Conservation (phyloP, 2,113 vertebrate genomes). For the Oreochromis niloticus region DNA sequence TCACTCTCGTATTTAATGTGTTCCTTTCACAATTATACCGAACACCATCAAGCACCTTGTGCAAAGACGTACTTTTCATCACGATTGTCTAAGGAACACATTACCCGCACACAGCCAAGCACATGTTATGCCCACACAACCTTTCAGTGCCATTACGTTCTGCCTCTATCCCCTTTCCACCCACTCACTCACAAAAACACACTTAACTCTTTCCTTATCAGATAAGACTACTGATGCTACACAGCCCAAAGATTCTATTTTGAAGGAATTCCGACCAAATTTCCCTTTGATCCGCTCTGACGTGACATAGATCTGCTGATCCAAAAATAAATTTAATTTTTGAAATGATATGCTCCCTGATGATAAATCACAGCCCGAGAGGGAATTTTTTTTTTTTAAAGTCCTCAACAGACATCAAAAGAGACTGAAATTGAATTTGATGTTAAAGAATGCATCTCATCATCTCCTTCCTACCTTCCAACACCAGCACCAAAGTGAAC, state of each 20-base stretch:
- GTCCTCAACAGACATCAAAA: neutral
- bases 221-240: neutral
- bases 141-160: slow-evolving; percentile 8
- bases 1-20: neutral
- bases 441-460: neutral
- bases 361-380: neutral
- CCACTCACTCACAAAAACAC: neutral
- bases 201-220: neutral
- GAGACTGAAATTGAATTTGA: neutral
- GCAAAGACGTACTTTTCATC: neutral
- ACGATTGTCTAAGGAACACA: neutral
- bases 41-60: neutral
- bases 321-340: neutral
- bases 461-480: neutral
- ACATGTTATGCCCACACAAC: slow-evolving; percentile 12
- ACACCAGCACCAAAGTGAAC: neutral
- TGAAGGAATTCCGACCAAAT: neutral
- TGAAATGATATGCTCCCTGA: neutral
- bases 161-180: neutral
- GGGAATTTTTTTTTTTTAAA: neutral
- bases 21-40: neutral
- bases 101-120: neutral
- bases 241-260: neutral
- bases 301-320: neutral
- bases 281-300: neutral